Evolutionary conservation across 2,888 invertebrate species (phyloP).

Genomic region (Drosophila tanythrix): DNA sequence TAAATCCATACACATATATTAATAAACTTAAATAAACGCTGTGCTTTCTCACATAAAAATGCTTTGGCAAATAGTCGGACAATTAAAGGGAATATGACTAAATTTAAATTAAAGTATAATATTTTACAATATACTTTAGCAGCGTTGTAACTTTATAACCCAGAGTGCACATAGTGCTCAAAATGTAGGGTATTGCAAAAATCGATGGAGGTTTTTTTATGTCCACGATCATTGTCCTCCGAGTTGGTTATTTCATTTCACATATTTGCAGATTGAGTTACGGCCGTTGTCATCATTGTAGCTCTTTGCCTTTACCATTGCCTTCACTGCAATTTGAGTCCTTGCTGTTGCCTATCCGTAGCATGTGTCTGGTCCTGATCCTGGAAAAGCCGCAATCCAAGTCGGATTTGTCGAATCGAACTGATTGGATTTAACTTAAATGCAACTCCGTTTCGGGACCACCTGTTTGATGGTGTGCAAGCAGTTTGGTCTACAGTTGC

Average conservation of each 20-base stretch:
- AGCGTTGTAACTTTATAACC: neutral
- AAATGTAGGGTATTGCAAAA: slow-evolving; percentile 42
- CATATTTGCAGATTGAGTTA: slow-evolving; percentile 70
- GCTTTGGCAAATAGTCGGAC: neutral
- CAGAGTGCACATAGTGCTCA: neutral
- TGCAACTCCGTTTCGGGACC: slow-evolving; percentile 32
- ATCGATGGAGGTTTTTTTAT: slow-evolving; percentile 13
- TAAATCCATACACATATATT: neutral
- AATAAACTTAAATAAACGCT: neutral
- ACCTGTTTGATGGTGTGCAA: slow-evolving; percentile 6
- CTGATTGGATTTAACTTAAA: slow-evolving; percentile 51
- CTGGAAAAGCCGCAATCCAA: neutral
- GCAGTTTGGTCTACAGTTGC: neutral
- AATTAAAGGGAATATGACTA: no score
- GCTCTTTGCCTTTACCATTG: slow-evolving; percentile 35
- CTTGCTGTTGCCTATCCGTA: neutral
- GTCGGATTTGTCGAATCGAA: neutral
- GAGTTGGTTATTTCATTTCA: slow-evolving; percentile 52
- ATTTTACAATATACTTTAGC: neutral
- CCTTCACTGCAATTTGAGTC: slow-evolving; percentile 6
- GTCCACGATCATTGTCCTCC: slow-evolving; percentile 53
- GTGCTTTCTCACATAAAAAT: no score
- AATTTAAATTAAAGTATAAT: neutral
- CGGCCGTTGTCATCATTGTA: slow-evolving; percentile 39
- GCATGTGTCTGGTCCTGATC: neutral